Base-by-base conservation (phyloP, 1,140 invertebrate genomes). In the Achroia grisella region DNA sequence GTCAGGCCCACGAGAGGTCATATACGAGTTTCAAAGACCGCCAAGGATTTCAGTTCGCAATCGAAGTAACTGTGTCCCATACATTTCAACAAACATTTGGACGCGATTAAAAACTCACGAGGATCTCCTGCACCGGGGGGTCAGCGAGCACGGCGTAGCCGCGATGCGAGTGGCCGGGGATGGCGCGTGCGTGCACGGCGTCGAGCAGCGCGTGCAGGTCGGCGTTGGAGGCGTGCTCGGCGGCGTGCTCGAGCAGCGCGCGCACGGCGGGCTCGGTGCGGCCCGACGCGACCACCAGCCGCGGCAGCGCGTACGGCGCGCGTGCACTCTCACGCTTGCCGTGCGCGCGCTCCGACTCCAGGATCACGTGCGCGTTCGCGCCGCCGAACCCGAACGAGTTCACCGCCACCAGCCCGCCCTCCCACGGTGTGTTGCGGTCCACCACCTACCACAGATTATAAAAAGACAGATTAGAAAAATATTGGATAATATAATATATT, bases 381-480 rank as follows among this genome's bases (percentile, higher is more conserved):
- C 98, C 98, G 45, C 98, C 98, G 86, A 99, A 99, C 12, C 98
- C 98, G 81, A 99, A 99, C 1, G 96, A 98, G 82, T 98, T 99
- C 1, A 99, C 67, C 4, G 91, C 97, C 28, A 95, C 90, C 13
- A 95, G 86, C 9, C 95, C 95, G n/a, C 96, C 95, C 29, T 93
- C 91, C 92, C 94, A 97, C 10, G 90, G 89, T 34, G 89, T 91
- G 46, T 92, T 90, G 69, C 92, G 89, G 52, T 92, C 89, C 2
- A 99, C 94, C 15, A 98, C 95, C 86, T 89, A 48, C 10, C 10
- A 29, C 10, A 29, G n/a, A n/a, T n/a, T n/a, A n/a, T n/a, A n/a
- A n/a, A n/a, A n/a, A n/a, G n/a, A n/a, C n/a, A n/a, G n/a, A n/a
- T n/a, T n/a, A n/a, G n/a, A 4, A 11, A 2, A 2, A 10, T 9